These are phyloP conservation scores for Galaxea fascicularis DNA, from an alignment of 92 coral and sea anemone species.

Conservation along the genomic window DNA sequence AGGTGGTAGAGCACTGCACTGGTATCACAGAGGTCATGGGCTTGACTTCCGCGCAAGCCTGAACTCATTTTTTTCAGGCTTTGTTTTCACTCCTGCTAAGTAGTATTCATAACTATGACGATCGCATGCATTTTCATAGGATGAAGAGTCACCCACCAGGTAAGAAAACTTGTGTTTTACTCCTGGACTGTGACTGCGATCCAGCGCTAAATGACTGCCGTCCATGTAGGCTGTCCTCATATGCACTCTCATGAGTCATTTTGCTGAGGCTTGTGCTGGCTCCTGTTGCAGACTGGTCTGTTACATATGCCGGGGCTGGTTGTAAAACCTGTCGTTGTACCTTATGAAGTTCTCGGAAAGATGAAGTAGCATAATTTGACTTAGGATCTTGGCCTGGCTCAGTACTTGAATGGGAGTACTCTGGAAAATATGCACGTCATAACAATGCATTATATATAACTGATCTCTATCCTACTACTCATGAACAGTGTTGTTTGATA, in stretches of 20 bases:
- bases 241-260: constrained; percentile 35
- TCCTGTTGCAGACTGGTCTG: constrained; percentile 64
- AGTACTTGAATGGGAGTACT: constrained; percentile 75
- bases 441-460: too few relatives aligned
- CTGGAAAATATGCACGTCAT: constrained; percentile 31
- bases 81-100: too few relatives aligned
- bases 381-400: constrained; percentile 70
- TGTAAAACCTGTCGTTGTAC: constrained; percentile 94
- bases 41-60: too few relatives aligned
- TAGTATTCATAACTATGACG: too few relatives aligned
- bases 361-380: constrained; percentile 75
- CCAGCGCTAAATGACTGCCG: constrained; percentile 87
- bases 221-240: constrained; percentile 66
- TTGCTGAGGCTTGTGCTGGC: constrained; percentile 49
- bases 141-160: constrained; percentile 64
- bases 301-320: constrained; percentile 72
- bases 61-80: too few relatives aligned
- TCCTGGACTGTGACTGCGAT: constrained; percentile 65
- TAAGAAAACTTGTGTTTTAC: constrained; percentile 76
- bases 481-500: too few relatives aligned
- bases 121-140: too few relatives aligned
- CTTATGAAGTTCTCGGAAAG: constrained; percentile 94
- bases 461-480: too few relatives aligned
- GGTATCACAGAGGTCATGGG: too few relatives aligned
- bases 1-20: too few relatives aligned